phyloP scores from a whole-genome alignment of 2,797 vertebrate genomes.

The Falco naumanni region DNA sequence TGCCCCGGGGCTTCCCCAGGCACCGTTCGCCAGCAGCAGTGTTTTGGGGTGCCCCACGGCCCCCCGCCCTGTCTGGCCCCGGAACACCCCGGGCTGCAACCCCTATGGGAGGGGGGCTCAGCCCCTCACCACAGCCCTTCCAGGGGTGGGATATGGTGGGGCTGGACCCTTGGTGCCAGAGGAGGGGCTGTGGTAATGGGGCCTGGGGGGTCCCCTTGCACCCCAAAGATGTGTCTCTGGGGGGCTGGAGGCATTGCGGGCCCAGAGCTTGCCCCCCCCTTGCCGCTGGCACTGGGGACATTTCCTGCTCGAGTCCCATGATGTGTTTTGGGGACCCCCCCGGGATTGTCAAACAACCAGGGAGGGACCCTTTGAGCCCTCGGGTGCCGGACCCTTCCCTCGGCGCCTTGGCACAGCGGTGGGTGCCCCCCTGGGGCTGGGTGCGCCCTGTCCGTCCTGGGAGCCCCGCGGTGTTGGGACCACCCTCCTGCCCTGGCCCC shows the following conservation, averaged over 20 bases:
- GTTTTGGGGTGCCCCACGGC: not conserved
- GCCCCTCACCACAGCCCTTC: not conserved
- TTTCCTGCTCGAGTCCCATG: not conserved
- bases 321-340: not conserved
- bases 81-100: not conserved
- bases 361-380: not conserved
- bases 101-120: not conserved
- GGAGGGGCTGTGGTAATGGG: too few relatives aligned
- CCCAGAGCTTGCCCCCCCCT: not conserved
- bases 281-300: accelerated
- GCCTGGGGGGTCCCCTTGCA: not conserved
- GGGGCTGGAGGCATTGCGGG: not conserved
- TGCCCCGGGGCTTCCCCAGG: not conserved
- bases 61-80: not conserved
- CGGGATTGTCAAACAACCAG: accelerated
- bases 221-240: not conserved
- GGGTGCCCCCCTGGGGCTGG: not conserved
- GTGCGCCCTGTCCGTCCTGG: accelerated
- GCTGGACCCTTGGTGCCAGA: too few relatives aligned
- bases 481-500: not conserved
- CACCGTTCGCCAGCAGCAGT: accelerated
- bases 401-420: accelerated
- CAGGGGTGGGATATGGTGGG: too few relatives aligned
- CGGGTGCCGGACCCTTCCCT: not conserved
- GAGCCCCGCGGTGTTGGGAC: accelerated